These are phyloP conservation scores for Heliconius hewitsoni DNA, from an alignment of 1,140 invertebrate genomes.

Conservation along the genomic window DNA sequence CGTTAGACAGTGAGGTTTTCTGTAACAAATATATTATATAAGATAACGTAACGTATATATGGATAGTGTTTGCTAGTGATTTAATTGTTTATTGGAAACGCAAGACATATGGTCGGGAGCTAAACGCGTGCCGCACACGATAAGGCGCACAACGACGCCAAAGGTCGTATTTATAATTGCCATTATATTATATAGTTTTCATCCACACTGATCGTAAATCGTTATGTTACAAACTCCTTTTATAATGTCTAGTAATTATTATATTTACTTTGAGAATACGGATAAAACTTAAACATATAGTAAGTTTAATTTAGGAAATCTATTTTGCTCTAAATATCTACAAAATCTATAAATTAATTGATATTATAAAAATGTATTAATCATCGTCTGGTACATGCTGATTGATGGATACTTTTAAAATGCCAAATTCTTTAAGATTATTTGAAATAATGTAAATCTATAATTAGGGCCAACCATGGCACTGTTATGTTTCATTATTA, in stretches of 20 bases:
- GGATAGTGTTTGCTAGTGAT: not conserved
- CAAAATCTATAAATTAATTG: not conserved
- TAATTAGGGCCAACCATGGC: too few relatives aligned
- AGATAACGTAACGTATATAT: slow-evolving; percentile 3
- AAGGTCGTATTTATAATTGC: slow-evolving; percentile 16
- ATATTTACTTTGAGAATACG: not conserved
- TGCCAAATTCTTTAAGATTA: too few relatives aligned
- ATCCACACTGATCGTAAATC: not conserved
- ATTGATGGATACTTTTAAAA: too few relatives aligned
- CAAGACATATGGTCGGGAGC: slow-evolving; percentile 33
- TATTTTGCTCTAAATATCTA: too few relatives aligned
- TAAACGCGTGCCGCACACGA: slow-evolving; percentile 28
- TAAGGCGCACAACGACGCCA: slow-evolving; percentile 13
- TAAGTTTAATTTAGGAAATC: too few relatives aligned
- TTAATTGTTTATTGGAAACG: slow-evolving; percentile 19
- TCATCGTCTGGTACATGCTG: not conserved
- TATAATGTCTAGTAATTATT: not conserved
- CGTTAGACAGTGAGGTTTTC: slow-evolving; percentile 70
- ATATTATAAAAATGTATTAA: not conserved
- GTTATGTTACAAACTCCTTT: not conserved
- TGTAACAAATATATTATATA: slow-evolving; percentile 53
- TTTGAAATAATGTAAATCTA: too few relatives aligned
- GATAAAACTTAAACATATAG: too few relatives aligned
- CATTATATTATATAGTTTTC: not conserved
- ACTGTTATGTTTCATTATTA: too few relatives aligned